Conservation (phyloP, 2,888 invertebrate species). For the Gymnocheta viridis region DNA sequence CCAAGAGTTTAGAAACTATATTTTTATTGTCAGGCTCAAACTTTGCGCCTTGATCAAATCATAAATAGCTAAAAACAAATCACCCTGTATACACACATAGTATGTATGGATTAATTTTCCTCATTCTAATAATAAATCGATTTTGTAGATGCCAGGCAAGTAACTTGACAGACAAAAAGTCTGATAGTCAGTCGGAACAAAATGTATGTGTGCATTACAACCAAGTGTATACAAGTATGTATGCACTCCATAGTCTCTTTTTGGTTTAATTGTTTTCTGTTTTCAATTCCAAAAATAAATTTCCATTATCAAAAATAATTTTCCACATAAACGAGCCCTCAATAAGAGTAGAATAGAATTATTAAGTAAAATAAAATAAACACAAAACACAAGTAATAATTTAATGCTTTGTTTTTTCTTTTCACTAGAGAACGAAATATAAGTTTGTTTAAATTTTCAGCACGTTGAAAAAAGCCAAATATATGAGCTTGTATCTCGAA, state of each 20-base stretch:
- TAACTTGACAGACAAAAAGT: slow-evolving; percentile 9
- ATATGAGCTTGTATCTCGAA: neutral
- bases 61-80: neutral
- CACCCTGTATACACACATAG: neutral
- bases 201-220: neutral
- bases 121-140: neutral
- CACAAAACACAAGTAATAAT: neutral
- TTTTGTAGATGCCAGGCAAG: neutral
- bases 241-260: neutral
- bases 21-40: too few species aligned
- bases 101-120: neutral
- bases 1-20: too few species aligned
- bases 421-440: neutral
- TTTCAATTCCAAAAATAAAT: slow-evolving; percentile 40
- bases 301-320: slow-evolving; percentile 51
- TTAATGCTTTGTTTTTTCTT: neutral
- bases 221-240: neutral
- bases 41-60: too few species aligned
- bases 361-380: slow-evolving; percentile 4
- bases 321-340: slow-evolving; percentile 45
- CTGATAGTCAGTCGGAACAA: neutral
- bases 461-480: slow-evolving; percentile 50
- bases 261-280: slow-evolving; percentile 12
- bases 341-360: slow-evolving; percentile 10
- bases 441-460: slow-evolving; percentile 1